Percentiles rank a stretch among this genome's conserved stretches.
These are phyloP conservation scores for Dysmachus trigonus DNA, from an alignment of 2,888 invertebrate genomes.

Conservation along the genomic window DNA sequence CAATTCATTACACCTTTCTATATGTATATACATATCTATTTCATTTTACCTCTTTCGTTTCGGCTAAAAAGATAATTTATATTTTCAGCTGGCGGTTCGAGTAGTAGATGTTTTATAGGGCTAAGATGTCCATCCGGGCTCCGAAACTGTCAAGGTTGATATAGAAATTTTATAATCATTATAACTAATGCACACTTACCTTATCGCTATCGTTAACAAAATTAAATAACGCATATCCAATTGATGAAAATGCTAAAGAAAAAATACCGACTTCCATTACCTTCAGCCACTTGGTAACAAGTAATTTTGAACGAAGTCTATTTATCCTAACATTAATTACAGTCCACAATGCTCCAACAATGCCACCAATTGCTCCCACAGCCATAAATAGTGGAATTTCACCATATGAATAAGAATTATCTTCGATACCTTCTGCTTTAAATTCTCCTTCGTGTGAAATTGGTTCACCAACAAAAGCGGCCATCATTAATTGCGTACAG, in stretches of 20 bases:
- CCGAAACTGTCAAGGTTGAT: not conserved
- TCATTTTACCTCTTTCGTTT: not conserved
- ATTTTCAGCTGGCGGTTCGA: not conserved
- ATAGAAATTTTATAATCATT: not conserved
- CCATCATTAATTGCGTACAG: slow-evolving; percentile 76
- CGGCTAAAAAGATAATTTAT: not conserved
- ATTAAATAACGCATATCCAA: slow-evolving; percentile 90
- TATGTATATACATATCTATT: not conserved
- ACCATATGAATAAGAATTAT: slow-evolving; percentile 78
- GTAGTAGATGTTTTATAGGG: not conserved
- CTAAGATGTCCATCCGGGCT: not conserved
- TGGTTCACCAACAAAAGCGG: not conserved
- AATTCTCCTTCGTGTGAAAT: slow-evolving; percentile 72
- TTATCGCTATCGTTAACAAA: slow-evolving; percentile 85
- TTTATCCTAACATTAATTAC: slow-evolving; percentile 86
- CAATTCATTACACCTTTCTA: not conserved
- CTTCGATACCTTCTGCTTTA: slow-evolving; percentile 94
- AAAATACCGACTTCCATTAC: slow-evolving; percentile 88
- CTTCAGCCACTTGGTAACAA: slow-evolving; percentile 74
- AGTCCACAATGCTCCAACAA: slow-evolving; percentile 93
- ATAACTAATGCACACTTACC: not conserved
- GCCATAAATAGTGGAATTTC: slow-evolving; percentile 89
- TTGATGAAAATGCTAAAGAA: slow-evolving; percentile 82
- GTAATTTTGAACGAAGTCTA: slow-evolving; percentile 79
- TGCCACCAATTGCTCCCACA: slow-evolving; percentile 89